A percentile compares a stretch with the other conserved stretches of the same genome.
phyloP scores from a whole-genome alignment of 2,113 vertebrate species.

The Strix uralensis region DNA sequence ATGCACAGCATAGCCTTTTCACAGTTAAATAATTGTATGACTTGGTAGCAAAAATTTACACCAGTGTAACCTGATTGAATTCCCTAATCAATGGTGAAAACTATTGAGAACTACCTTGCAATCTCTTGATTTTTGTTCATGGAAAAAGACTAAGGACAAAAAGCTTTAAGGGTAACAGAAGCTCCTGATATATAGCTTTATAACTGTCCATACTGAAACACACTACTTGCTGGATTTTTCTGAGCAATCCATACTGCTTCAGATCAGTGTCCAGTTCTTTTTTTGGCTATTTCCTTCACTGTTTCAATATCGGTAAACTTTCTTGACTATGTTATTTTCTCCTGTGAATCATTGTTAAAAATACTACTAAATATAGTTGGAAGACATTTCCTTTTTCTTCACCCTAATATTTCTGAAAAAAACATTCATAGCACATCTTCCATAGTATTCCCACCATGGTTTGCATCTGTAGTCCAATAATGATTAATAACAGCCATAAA shows the following conservation, averaged over 20 bases:
- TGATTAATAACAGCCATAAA: background rate
- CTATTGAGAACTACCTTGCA: background rate
- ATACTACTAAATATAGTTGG: background rate
- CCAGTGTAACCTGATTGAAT: background rate
- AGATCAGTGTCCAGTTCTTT: background rate
- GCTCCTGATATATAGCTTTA: background rate
- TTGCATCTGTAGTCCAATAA: background rate
- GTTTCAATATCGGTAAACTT: background rate
- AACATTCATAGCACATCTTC: accelerated
- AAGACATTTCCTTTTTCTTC: background rate
- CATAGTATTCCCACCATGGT: background rate
- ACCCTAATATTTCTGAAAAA: background rate
- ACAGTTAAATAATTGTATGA: background rate
- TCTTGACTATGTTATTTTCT: background rate
- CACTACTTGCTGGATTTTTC: background rate
- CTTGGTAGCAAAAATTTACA: background rate
- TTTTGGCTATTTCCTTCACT: background rate
- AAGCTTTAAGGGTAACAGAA: background rate
- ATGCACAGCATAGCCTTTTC: background rate
- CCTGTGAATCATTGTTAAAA: background rate
- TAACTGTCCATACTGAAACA: background rate
- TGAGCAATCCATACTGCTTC: background rate
- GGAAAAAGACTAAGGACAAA: background rate
- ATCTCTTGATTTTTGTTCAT: background rate
- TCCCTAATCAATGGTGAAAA: background rate